These are phyloP conservation scores for Carduelis carduelis DNA, from an alignment of 2,797 vertebrate genomes.

Conservation along the genomic window DNA sequence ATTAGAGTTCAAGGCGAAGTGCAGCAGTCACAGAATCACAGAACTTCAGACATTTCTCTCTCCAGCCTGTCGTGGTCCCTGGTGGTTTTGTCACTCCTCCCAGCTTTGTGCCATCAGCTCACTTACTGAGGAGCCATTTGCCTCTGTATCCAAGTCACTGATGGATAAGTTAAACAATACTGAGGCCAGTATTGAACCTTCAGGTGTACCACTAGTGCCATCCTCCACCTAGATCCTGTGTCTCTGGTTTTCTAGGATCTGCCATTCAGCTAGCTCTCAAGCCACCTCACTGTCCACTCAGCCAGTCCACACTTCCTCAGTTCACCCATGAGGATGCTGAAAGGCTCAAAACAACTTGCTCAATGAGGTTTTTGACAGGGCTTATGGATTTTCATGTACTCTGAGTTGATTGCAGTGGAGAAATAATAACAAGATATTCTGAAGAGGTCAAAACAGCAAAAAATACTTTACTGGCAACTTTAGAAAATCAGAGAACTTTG, in stretches of 20 bases:
- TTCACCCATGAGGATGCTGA: not conserved
- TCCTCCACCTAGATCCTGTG: not conserved
- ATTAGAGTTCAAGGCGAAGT: not conserved
- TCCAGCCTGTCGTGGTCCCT: not conserved
- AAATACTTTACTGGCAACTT: not conserved
- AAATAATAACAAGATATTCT: not conserved
- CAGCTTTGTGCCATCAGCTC: not conserved
- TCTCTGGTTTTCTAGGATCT: not conserved
- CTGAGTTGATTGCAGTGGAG: rapidly evolving
- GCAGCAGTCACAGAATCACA: not conserved
- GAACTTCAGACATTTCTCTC: not conserved
- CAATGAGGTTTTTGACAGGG: rapidly evolving
- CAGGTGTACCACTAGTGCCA: no score
- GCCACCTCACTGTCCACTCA: not conserved
- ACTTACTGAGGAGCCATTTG: not conserved
- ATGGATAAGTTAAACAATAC: not conserved
- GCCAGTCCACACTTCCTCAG: not conserved
- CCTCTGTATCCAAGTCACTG: no score
- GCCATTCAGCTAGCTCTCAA: not conserved
- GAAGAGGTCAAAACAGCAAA: not conserved
- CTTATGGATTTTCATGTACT: not conserved
- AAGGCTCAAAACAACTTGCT: not conserved
- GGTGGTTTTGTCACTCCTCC: not conserved
- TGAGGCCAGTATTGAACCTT: no score
- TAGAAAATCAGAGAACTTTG: not conserved